phyloP scores from a whole-genome alignment of 2,113 vertebrate species.

The Microcebus jonahi region DNA sequence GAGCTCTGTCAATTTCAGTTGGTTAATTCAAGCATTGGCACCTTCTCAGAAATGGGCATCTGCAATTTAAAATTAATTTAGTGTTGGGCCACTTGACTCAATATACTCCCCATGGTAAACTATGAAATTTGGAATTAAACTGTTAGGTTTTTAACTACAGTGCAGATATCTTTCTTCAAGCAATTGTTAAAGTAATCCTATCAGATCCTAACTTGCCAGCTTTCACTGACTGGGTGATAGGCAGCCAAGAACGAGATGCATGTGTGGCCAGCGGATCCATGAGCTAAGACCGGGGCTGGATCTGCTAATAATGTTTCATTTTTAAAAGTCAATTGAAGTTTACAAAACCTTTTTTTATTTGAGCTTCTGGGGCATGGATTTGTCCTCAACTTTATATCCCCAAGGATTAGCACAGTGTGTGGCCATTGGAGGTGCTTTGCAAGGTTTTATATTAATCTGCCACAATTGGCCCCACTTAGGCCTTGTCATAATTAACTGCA shows the following conservation, averaged over 20 bases:
- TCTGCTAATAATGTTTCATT: background rate
- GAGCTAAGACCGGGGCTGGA: background rate
- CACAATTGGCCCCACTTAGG: background rate
- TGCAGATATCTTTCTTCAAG: background rate
- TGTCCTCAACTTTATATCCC: background rate
- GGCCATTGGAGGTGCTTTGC: background rate
- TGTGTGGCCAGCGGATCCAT: background rate
- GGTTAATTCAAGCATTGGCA: background rate
- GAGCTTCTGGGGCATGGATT: background rate
- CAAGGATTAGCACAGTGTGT: background rate
- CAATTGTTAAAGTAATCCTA: background rate
- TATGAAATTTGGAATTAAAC: slow-evolving; percentile 16
- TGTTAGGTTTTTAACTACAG: slow-evolving; percentile 40
- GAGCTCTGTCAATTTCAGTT: background rate
- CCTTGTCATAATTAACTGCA: background rate
- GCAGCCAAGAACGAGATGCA: background rate
- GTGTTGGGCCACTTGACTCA: background rate
- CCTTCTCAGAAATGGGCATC: background rate
- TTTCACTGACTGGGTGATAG: background rate
- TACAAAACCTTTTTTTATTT: background rate
- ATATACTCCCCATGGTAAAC: background rate
- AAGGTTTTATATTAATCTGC: background rate
- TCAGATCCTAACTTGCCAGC: background rate
- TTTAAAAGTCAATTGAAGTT: background rate
- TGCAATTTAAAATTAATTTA: background rate